Evolutionary conservation across 2,113 vertebrate species (phyloP).

Genomic region (Jacana jacana): DNA sequence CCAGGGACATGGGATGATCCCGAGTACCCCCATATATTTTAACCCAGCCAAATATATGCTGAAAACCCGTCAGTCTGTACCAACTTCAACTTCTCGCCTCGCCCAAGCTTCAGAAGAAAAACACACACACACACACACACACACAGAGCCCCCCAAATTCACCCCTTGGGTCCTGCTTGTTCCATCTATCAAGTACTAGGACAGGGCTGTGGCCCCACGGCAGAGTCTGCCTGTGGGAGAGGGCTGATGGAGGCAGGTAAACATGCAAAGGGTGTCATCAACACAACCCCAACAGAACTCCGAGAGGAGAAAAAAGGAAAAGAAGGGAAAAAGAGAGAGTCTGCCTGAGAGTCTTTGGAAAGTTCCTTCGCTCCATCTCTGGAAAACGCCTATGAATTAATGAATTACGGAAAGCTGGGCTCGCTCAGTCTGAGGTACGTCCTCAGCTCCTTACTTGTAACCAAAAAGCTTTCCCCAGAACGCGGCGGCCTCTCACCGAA

Average conservation of each 20-base stretch:
- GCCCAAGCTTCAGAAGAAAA: not conserved
- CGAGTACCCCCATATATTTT: not conserved
- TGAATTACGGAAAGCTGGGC: not conserved
- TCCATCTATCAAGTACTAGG: not conserved
- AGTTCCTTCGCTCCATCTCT: not conserved
- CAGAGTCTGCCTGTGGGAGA: not conserved
- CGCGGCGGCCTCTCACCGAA: not conserved
- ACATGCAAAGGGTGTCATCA: not conserved
- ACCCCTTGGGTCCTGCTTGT: not conserved
- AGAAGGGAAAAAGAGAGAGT: not conserved
- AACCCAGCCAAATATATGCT: not conserved
- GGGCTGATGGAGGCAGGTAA: not conserved
- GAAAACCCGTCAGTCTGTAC: not conserved
- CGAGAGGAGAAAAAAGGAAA: fast-evolving
- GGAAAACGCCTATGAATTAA: fast-evolving
- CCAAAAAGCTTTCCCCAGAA: not conserved
- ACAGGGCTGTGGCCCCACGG: not conserved
- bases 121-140: too few species aligned
- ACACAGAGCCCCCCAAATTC: not conserved
- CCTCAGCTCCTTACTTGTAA: not conserved
- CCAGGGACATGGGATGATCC: not conserved
- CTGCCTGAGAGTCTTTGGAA: not conserved
- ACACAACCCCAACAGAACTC: not conserved
- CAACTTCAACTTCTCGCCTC: not conserved
- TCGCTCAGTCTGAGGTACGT: fast-evolving